Conservation (phyloP, 2,888 invertebrate genomes). For the Xanthia icteritia region DNA sequence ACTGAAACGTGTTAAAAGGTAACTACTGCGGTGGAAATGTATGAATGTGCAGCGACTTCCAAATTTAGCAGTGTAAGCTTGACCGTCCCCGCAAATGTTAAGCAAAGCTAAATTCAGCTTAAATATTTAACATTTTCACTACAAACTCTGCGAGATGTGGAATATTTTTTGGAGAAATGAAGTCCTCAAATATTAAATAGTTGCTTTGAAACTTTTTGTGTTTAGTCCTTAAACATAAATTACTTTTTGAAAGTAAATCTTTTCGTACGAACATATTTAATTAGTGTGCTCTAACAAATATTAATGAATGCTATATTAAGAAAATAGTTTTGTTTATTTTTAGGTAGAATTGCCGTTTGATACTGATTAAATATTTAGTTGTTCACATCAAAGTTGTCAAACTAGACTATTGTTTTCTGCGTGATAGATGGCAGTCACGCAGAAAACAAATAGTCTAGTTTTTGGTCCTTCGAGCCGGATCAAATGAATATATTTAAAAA, state of each 20-base stretch:
- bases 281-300: background rate
- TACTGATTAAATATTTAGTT: background rate
- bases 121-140: conserved; percentile 43
- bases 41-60: conserved; percentile 35
- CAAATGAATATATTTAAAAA: background rate
- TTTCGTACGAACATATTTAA: conserved; percentile 9
- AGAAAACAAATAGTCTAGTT: no score
- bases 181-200: conserved; percentile 34
- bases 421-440: no score
- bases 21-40: conserved; percentile 1
- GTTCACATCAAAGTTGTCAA: background rate
- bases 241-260: conserved; percentile 23
- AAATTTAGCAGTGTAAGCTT: conserved; percentile 37
- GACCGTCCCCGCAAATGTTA: conserved; percentile 25
- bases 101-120: conserved; percentile 40
- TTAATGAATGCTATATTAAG: background rate
- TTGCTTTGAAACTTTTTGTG: conserved; percentile 28
- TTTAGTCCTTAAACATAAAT: conserved; percentile 9
- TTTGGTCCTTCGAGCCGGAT: conserved; percentile 19
- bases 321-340: background rate
- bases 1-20: conserved; percentile 1
- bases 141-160: conserved; percentile 13
- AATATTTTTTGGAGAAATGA: conserved; percentile 41
- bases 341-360: background rate
- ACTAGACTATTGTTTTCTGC: background rate